Evolutionary conservation across 92 coral and sea anemone species (phyloP), one percentile per base, ranked within the genome.

Genomic region (Epizoanthus scotinus): DNA sequence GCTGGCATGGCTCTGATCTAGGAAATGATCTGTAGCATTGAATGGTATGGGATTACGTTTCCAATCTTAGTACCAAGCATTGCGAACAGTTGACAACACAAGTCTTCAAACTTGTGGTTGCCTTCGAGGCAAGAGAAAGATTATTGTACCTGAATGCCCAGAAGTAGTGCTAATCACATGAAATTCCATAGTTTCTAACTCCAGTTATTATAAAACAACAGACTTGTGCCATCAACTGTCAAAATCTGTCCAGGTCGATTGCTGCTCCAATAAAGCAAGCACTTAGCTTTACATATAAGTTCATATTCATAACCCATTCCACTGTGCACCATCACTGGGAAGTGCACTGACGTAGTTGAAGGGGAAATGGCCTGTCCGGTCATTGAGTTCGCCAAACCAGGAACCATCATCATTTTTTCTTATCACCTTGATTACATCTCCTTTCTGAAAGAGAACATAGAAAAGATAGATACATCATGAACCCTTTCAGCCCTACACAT

Each of bases 331-430:
- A 24, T 75, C 68, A 21, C 38, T 19, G 3, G 79, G 79, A 66
- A 75, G 38, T 3, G 68, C 36, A 29, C 68, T 75, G 57, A 90
- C 97, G 84, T 90, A 92, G 27, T 82, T 93, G 55, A 93, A 93
- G 53, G 97, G 95, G 52, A 96, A 96, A 58, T 89, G 87, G 2
- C 99, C 99, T 19, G 92, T 91, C 78, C 89, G 87, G 70, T 89
- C 93, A 55, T 90, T 87, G 25, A 87, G 77, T 55, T 96, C 98
- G 15, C 99, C 99, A 89, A 93, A 94, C 99, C 99, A 96, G 49
- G 84, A 81, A 2, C 99, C 99, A 81, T 96, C 94, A 14, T 92
- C 98, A 49, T 96, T 77, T 89, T 91, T 94, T 67, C 83, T 93
- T 54, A 88, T 70, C 18, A 96, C 93, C 67, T 89, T 96, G 60